phyloP scores from a whole-genome alignment of 1,140 invertebrate species.

The Euschistus heros region DNA sequence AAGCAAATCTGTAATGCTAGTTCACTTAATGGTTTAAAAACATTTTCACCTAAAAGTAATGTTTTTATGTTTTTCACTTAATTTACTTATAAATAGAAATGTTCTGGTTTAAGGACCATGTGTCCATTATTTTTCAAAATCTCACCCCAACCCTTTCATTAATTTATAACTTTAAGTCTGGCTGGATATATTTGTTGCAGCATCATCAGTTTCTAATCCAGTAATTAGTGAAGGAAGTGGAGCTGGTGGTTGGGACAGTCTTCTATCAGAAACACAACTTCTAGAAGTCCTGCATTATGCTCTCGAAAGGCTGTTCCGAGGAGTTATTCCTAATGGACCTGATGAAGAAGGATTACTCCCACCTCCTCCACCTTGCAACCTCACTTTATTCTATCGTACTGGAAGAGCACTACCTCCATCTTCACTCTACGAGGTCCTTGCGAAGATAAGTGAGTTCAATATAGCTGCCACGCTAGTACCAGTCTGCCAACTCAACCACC shows the following conservation, averaged over 20 bases:
- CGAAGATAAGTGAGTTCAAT: constrained; percentile 41
- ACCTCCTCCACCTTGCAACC: constrained; percentile 46
- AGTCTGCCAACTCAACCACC: constrained; percentile 51
- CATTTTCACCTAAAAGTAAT: too few species aligned
- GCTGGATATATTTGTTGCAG: constrained; percentile 4
- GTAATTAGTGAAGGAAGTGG: constrained; percentile 32
- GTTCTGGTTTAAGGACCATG: background rate
- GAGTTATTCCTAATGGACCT: constrained; percentile 35
- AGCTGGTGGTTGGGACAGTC: constrained; percentile 41
- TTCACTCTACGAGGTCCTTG: constrained; percentile 43
- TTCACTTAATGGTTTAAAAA: too few species aligned
- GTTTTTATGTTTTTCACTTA: too few species aligned
- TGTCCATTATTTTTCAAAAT: background rate
- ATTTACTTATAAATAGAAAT: too few species aligned
- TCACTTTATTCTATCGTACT: constrained; percentile 65
- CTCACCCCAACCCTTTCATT: background rate
- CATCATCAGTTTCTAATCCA: constrained; percentile 26
- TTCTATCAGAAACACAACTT: constrained; percentile 48
- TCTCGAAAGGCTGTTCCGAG: constrained; percentile 57
- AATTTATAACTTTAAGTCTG: background rate
- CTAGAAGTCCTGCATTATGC: constrained; percentile 59
- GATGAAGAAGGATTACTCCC: background rate
- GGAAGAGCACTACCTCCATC: constrained; percentile 42
- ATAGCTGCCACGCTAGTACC: constrained; percentile 64
- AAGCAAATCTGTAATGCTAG: too few species aligned